Conservation (phyloP, 2,888 invertebrate genomes). For the Brenthis ino region DNA sequence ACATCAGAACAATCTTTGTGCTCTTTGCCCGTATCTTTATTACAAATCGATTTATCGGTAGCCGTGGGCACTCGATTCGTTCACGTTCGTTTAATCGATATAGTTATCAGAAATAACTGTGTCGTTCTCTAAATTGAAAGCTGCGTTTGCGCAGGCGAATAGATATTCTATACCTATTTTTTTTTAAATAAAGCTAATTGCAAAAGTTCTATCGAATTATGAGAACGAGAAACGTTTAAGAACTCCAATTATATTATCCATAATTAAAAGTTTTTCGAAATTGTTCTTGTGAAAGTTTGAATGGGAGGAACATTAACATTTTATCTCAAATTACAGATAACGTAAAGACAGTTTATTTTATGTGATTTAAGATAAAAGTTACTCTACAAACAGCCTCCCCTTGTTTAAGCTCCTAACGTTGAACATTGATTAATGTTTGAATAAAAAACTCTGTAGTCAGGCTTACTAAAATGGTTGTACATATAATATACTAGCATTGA, state of each 20-base stretch:
- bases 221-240: background rate
- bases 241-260: background rate
- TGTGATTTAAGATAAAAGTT: slow-evolving; percentile 14
- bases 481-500: too few relatives aligned
- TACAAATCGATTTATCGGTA: slow-evolving; percentile 63
- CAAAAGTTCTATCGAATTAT: background rate
- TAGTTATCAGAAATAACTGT: slow-evolving; percentile 44
- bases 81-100: slow-evolving; percentile 45
- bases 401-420: background rate
- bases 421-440: slow-evolving; percentile 18
- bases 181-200: background rate
- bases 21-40: slow-evolving; percentile 45
- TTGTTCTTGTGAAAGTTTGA: background rate
- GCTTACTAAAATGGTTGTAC: too few relatives aligned
- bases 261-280: background rate
- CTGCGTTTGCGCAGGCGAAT: slow-evolving; percentile 15
- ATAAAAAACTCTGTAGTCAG: background rate
- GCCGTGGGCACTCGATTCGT: slow-evolving; percentile 50
- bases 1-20: slow-evolving; percentile 36
- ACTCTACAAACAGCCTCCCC: slow-evolving; percentile 12
- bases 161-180: background rate
- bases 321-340: slow-evolving; percentile 11
- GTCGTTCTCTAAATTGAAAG: slow-evolving; percentile 29
- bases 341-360: slow-evolving; percentile 6
- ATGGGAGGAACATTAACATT: background rate